phyloP scores from a whole-genome alignment of 2,797 vertebrate genomes.

The Rhinichthys osculus region DNA sequence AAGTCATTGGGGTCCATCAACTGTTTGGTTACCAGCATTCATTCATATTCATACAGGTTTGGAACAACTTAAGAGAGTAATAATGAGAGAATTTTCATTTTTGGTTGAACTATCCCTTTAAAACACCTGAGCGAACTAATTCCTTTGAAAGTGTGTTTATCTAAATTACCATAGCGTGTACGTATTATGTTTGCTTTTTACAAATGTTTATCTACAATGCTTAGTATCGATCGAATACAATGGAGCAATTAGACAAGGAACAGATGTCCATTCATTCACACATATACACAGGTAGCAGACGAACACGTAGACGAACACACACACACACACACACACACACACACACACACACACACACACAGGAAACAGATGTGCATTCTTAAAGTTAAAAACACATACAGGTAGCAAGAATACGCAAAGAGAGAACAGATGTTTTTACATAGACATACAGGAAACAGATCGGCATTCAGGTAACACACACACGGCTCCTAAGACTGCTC shows the following conservation, averaged over 20 bases:
- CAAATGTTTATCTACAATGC: neutral
- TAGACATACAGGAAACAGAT: conserved; percentile 43
- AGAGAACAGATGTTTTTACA: conserved; percentile 55
- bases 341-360: conserved; percentile 17
- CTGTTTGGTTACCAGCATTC: too few species aligned
- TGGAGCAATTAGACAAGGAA: conserved; percentile 31
- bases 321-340: conserved; percentile 24
- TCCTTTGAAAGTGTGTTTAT: neutral
- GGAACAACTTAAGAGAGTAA: too few species aligned
- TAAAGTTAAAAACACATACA: conserved; percentile 50
- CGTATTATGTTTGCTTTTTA: neutral
- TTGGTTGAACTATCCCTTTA: neutral
- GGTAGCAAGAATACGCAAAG: conserved; percentile 52
- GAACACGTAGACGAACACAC: conserved; percentile 19
- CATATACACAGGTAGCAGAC: conserved; percentile 54
- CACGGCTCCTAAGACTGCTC: conserved; percentile 12
- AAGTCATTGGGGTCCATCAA: too few species aligned
- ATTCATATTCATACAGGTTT: too few species aligned
- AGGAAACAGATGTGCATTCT: conserved; percentile 53
- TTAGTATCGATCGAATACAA: conserved; percentile 24
- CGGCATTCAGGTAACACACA: conserved; percentile 44
- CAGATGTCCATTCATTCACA: conserved; percentile 40
- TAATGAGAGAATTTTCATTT: too few species aligned
- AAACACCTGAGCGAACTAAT: neutral
- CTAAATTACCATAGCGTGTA: neutral